These are phyloP conservation scores for Ectemnius cavifrons DNA, from an alignment of 2,888 invertebrate genomes.

Conservation along the genomic window DNA sequence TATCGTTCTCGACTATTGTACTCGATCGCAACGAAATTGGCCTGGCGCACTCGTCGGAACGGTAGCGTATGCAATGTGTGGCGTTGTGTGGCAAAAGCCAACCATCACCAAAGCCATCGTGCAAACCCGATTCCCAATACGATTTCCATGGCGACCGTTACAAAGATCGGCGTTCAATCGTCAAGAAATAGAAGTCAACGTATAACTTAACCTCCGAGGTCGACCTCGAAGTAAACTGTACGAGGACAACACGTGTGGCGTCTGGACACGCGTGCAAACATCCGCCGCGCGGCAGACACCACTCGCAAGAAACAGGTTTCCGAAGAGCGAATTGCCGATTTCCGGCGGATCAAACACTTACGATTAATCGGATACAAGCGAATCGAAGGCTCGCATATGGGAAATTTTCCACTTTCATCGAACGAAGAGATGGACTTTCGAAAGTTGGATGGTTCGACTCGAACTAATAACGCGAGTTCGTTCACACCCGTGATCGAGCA, in stretches of 20 bases:
- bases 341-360: neutral
- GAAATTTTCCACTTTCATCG: too few relatives aligned
- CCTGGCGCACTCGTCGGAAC: too few relatives aligned
- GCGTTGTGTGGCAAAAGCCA: too few relatives aligned
- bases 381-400: too few relatives aligned
- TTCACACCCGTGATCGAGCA: constrained; percentile 1
- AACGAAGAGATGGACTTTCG: too few relatives aligned
- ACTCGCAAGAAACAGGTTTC: neutral
- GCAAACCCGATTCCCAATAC: neutral
- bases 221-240: constrained; percentile 34
- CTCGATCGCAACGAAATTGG: too few relatives aligned
- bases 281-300: constrained; percentile 6
- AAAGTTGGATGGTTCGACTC: too few relatives aligned
- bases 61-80: too few relatives aligned
- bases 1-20: too few relatives aligned
- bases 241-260: constrained; percentile 30
- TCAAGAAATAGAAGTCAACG: constrained; percentile 51
- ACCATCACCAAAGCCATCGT: too few relatives aligned
- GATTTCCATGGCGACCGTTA: constrained; percentile 37
- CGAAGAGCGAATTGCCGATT: neutral
- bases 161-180: neutral
- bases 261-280: constrained; percentile 10
- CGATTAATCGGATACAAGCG: too few relatives aligned
- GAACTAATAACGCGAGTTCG: neutral
- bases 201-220: constrained; percentile 48